Conservation (phyloP, 2,113 vertebrate species). For the Oryctolagus cuniculus region mOryCun1.1 NC_091445.1:62386001-62386500, state of each 20-base stretch:
- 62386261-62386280: conserved; percentile 32
- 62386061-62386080: too few relatives aligned
- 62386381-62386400: conserved; percentile 28
- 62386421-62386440: conserved; percentile 7
- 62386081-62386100: too few relatives aligned
- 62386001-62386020: too few relatives aligned
- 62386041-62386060: too few relatives aligned
- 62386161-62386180: too few relatives aligned
- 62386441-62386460: neutral
- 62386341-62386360: neutral
- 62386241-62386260: neutral
- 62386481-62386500: conserved; percentile 24
- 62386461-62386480: conserved; percentile 22
- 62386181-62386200: too few relatives aligned
- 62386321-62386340: conserved; percentile 46
- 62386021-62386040: too few relatives aligned
- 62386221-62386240: neutral
- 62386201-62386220: too few relatives aligned
- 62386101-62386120: too few relatives aligned
- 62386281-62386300: conserved; percentile 37
- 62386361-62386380: conserved; percentile 5
- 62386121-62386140: too few relatives aligned
- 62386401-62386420: neutral
- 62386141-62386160: too few relatives aligned
- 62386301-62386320: conserved; percentile 41